Evolutionary conservation across 2,113 vertebrate genomes (phyloP).

Genomic region (Plecotus auritus): DNA sequence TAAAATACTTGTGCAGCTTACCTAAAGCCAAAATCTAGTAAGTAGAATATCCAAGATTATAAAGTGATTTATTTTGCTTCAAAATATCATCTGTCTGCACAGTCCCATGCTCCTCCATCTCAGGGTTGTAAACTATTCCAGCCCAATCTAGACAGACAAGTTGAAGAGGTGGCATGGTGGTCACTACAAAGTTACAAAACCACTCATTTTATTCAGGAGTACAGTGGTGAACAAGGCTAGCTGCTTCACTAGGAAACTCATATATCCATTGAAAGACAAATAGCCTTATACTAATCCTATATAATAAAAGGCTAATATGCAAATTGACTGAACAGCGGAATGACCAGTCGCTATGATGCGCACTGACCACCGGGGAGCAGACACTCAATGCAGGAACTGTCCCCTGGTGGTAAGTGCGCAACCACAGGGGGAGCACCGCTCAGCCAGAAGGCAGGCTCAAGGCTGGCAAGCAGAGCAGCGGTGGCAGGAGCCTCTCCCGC

Average conservation of each 20-base stretch:
- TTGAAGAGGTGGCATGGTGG: neutral
- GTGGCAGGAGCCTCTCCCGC: too few relatives aligned
- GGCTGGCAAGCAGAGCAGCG: too few relatives aligned
- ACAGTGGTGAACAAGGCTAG: neutral
- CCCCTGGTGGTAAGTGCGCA: too few relatives aligned
- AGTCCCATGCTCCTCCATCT: neutral
- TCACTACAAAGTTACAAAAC: neutral
- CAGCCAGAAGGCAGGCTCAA: too few relatives aligned
- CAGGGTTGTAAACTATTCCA: neutral
- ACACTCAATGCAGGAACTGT: too few relatives aligned
- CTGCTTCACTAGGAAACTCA: neutral
- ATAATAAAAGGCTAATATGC: too few relatives aligned
- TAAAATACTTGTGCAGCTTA: neutral
- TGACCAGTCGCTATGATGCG: too few relatives aligned
- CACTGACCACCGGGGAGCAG: too few relatives aligned
- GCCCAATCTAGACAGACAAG: neutral
- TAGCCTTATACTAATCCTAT: neutral
- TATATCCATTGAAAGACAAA: neutral
- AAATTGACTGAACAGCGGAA: too few relatives aligned
- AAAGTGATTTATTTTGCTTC: neutral
- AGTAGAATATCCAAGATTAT: neutral
- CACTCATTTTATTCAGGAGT: neutral
- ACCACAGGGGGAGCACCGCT: too few relatives aligned
- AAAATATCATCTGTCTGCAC: neutral
- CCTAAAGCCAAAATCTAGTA: neutral